phyloP scores from a whole-genome alignment of 2,888 invertebrate species.

The Drosophila prolongata region DNA sequence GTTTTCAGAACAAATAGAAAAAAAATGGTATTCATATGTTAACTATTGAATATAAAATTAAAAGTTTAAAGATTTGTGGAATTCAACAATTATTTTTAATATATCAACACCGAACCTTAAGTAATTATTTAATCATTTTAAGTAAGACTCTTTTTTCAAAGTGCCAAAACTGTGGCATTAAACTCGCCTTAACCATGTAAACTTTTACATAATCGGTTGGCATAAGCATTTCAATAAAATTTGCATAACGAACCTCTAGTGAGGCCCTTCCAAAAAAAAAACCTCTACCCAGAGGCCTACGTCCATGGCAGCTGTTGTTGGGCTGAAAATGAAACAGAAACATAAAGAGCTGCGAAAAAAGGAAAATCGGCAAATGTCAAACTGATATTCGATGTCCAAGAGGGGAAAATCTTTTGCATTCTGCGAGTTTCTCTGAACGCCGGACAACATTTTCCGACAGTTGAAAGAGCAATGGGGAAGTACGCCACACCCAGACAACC shows the following conservation, averaged over 20 bases:
- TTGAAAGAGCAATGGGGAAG: slow-evolving; percentile 68
- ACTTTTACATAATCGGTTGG: slow-evolving; percentile 71
- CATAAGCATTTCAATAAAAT: slow-evolving; percentile 72
- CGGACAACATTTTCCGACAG: slow-evolving; percentile 55
- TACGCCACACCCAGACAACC: slow-evolving; percentile 10
- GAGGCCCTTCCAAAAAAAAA: not conserved
- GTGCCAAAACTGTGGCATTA: slow-evolving; percentile 55
- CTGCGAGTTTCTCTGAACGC: slow-evolving; percentile 61
- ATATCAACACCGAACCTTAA: too few relatives aligned
- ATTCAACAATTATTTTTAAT: too few relatives aligned
- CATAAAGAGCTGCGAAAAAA: not conserved
- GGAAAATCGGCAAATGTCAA: slow-evolving; percentile 23
- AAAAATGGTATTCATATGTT: too few relatives aligned
- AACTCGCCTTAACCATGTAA: slow-evolving; percentile 66
- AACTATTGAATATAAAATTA: too few relatives aligned
- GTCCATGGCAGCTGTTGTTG: not conserved
- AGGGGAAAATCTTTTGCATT: slow-evolving; percentile 33
- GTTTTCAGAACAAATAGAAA: too few relatives aligned
- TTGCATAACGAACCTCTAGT: slow-evolving; percentile 62
- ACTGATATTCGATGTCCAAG: slow-evolving; percentile 20
- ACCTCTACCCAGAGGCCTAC: not conserved
- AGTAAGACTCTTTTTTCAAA: not conserved
- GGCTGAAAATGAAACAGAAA: slow-evolving; percentile 13
- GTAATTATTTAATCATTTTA: not conserved
- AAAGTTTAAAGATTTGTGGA: too few relatives aligned